Percentiles rank a stretch among this genome's conserved stretches.
phyloP scores from a whole-genome alignment of 2,113 vertebrate genomes.

The Hylia prasina region DNA sequence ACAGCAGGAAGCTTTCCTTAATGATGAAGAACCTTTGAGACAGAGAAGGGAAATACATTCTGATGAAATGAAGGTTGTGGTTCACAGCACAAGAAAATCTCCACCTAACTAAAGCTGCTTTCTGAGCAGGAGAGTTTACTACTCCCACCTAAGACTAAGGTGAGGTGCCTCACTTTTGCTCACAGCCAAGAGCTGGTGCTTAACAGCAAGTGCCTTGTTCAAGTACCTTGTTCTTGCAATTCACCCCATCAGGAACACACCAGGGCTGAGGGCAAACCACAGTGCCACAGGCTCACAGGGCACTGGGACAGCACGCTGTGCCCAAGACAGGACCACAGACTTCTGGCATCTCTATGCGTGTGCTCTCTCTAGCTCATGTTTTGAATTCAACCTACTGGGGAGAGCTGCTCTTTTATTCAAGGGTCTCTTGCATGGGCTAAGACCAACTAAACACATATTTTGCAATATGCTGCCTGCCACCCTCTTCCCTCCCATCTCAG shows the following conservation, averaged over 20 bases:
- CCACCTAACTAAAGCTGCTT: background rate
- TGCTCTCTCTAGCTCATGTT: rapidly evolving
- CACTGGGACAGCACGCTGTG: rapidly evolving
- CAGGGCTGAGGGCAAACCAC: background rate
- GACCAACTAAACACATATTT: background rate
- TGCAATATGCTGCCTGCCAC: background rate
- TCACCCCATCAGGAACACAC: background rate
- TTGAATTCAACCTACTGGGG: background rate
- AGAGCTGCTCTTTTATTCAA: background rate
- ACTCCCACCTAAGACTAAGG: background rate
- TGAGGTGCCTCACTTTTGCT: background rate
- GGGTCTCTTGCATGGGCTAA: background rate
- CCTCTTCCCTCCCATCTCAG: background rate
- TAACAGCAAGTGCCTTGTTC: background rate
- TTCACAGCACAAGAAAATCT: background rate
- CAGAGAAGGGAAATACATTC: background rate
- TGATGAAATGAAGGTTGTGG: background rate
- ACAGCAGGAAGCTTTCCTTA: constrained; percentile 97
- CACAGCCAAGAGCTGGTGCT: background rate
- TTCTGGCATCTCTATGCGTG: rapidly evolving
- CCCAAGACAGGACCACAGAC: background rate
- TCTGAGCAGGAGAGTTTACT: background rate
- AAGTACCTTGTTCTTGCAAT: background rate
- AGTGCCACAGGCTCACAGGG: background rate
- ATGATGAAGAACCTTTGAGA: constrained; percentile 92